These are phyloP conservation scores for Ceyx margarethae DNA, from an alignment of 2,113 vertebrate species.

Conservation along the genomic window DNA sequence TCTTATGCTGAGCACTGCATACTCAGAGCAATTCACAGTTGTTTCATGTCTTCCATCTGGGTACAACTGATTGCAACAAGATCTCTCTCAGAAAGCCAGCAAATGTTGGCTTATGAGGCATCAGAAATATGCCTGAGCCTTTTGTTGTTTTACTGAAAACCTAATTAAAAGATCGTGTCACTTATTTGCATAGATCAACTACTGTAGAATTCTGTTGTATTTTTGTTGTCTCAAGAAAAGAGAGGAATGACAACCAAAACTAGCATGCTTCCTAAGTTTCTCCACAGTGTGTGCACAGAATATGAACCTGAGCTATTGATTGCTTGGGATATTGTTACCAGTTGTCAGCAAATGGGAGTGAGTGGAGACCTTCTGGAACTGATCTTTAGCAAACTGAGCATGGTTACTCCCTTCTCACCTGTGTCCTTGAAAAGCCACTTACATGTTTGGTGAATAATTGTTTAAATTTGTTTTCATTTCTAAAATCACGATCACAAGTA, in stretches of 20 bases:
- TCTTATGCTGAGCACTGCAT: not conserved
- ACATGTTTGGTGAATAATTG: not conserved
- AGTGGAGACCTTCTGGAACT: not conserved
- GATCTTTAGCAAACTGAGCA: not conserved
- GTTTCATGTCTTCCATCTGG: not conserved
- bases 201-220: not conserved
- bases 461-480: not conserved
- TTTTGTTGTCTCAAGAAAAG: not conserved
- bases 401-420: not conserved
- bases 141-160: not conserved
- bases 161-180: not conserved
- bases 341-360: not conserved
- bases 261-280: not conserved
- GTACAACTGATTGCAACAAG: not conserved
- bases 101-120: not conserved
- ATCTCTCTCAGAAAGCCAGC: not conserved
- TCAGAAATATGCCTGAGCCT: not conserved
- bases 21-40: not conserved
- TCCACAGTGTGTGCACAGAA: not conserved
- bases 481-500: not conserved
- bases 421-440: not conserved
- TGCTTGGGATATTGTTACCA: not conserved
- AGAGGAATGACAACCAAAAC: not conserved
- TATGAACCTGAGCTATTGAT: not conserved
- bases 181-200: not conserved